Evolutionary conservation across 2,113 vertebrate genomes (phyloP).

Genomic region (Smithornis capensis): DNA sequence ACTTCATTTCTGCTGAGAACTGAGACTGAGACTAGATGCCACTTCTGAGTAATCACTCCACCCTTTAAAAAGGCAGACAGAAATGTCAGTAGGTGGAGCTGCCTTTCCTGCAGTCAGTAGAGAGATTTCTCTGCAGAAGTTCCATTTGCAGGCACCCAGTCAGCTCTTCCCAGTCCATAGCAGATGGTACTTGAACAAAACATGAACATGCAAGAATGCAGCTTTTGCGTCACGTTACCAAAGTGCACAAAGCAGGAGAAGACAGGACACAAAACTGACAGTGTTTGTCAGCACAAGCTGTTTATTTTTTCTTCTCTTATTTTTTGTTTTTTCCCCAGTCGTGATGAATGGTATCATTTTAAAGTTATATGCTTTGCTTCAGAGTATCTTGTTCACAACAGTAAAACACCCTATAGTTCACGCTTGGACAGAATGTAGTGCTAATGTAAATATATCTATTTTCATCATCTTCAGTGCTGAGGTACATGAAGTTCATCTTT

Average conservation of each 20-base stretch:
- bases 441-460: constrained; percentile 36
- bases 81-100: constrained; percentile 72
- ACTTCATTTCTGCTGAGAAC: constrained; percentile 36
- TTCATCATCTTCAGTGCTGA: neutral
- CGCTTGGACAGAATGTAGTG: neutral
- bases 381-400: neutral
- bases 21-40: constrained; percentile 43
- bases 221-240: neutral
- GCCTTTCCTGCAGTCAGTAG: constrained; percentile 24
- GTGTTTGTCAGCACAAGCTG: constrained; percentile 45
- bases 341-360: neutral
- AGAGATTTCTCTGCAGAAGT: constrained; percentile 41
- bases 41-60: constrained; percentile 26
- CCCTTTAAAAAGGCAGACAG: constrained; percentile 39
- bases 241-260: constrained; percentile 44
- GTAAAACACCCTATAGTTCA: neutral
- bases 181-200: constrained; percentile 61
- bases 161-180: neutral
- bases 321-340: neutral
- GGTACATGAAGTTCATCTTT: neutral
- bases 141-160: constrained; percentile 38
- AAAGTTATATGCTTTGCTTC: neutral
- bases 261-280: constrained; percentile 9
- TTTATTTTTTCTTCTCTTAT: neutral
- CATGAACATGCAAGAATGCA: constrained; percentile 48